phyloP scores from a whole-genome alignment of 2,113 vertebrate species.

The Neotragus moschatus region DNA sequence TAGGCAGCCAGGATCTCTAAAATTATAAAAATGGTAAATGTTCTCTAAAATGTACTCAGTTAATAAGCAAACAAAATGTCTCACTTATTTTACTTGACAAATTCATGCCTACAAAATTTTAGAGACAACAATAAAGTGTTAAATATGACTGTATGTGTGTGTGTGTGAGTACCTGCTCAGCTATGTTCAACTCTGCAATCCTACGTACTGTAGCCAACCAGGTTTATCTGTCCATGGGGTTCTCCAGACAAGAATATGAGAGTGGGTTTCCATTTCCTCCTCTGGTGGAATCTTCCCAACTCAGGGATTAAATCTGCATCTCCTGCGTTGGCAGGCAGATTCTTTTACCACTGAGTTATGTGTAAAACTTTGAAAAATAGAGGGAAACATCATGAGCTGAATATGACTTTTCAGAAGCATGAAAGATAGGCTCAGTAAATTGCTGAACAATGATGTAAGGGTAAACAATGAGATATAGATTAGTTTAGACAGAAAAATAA shows the following conservation, averaged over 20 bases:
- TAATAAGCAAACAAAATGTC: background rate
- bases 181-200: background rate
- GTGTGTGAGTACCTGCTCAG: background rate
- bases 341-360: background rate
- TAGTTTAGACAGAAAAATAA: background rate
- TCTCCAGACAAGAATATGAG: background rate
- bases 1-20: background rate
- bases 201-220: background rate
- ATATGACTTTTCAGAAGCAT: background rate
- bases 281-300: background rate
- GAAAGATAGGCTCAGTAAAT: background rate
- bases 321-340: background rate
- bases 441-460: background rate
- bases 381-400: background rate
- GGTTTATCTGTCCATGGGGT: background rate
- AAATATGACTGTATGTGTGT: background rate
- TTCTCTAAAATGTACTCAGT: background rate
- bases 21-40: background rate
- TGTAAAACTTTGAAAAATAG: background rate
- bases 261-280: background rate
- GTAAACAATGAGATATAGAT: conserved; percentile 9
- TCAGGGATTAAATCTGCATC: background rate
- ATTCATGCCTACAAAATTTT: background rate
- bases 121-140: background rate
- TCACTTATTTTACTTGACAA: background rate